A percentile compares a stretch with the other conserved stretches of the same genome.
phyloP scores from a whole-genome alignment of 2,797 vertebrate genomes.

The Lepus oiostolus region DNA sequence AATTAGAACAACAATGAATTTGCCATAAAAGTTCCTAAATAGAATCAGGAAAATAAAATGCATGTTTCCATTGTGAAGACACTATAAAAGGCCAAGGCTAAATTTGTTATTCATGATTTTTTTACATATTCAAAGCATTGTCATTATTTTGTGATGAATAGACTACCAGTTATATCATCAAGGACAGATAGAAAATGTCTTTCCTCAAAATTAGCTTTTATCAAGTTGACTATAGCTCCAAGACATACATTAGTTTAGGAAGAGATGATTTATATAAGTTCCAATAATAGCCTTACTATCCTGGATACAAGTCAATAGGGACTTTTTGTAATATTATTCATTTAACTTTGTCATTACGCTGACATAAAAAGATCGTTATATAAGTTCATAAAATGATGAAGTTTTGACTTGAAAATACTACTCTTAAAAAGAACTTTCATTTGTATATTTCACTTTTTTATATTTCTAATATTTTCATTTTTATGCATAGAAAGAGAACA shows the following conservation, averaged over 20 bases:
- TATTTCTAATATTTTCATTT: too few species aligned
- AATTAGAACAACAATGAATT: neutral
- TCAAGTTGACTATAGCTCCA: slow-evolving; percentile 80
- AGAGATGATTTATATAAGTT: slow-evolving; percentile 62
- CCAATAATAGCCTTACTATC: slow-evolving; percentile 60
- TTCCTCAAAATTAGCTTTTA: slow-evolving; percentile 76
- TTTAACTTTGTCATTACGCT: slow-evolving; percentile 71
- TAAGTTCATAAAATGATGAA: slow-evolving; percentile 29
- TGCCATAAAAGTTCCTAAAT: neutral
- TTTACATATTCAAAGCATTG: slow-evolving; percentile 46
- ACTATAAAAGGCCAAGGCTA: slow-evolving; percentile 51
- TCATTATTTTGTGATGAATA: slow-evolving; percentile 65
- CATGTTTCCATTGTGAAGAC: slow-evolving; percentile 51
- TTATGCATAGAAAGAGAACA: too few species aligned
- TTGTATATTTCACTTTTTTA: slow-evolving; percentile 42
- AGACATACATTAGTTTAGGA: slow-evolving; percentile 78
- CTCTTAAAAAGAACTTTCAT: slow-evolving; percentile 62
- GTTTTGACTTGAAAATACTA: slow-evolving; percentile 53
- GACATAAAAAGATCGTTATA: slow-evolving; percentile 64
- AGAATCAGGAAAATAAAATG: neutral
- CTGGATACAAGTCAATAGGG: slow-evolving; percentile 62
- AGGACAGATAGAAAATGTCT: slow-evolving; percentile 39
- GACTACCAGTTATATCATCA: slow-evolving; percentile 45
- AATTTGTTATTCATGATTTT: slow-evolving; percentile 56
- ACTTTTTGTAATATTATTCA: slow-evolving; percentile 57